A percentile compares a stretch with the other conserved stretches of the same genome.
phyloP scores from a whole-genome alignment of 92 coral and sea anemone species.

The Zoanthus gigantus region DNA sequence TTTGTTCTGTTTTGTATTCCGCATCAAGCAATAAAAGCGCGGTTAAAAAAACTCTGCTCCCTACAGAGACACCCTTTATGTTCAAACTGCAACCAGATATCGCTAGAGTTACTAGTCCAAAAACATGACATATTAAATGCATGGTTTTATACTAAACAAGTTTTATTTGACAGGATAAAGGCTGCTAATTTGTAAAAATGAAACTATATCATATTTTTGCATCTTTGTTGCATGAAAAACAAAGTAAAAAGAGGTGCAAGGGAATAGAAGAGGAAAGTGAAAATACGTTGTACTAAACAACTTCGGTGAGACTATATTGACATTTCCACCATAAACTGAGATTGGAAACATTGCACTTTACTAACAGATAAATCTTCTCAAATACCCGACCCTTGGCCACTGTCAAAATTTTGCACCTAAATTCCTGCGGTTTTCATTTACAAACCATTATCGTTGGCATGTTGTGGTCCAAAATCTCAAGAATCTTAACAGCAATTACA shows the following conservation, averaged over 20 bases:
- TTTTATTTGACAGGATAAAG: neutral
- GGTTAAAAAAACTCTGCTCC: neutral
- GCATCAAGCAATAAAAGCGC: neutral
- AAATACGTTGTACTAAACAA: neutral
- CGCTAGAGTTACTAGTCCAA: slow-evolving; percentile 21
- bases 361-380: neutral
- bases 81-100: neutral
- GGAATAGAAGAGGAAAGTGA: neutral
- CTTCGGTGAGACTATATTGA: too few species aligned
- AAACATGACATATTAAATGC: neutral
- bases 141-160: slow-evolving; percentile 9
- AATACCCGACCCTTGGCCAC: neutral
- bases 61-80: neutral
- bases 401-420: slow-evolving; percentile 23
- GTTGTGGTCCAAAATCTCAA: neutral
- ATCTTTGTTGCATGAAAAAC: neutral
- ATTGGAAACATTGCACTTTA: slow-evolving; percentile 3
- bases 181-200: neutral
- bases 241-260: neutral
- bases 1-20: too few species aligned
- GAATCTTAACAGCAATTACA: neutral
- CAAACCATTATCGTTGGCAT: slow-evolving; percentile 9
- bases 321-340: slow-evolving; percentile 4
- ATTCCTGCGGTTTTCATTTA: slow-evolving; percentile 42
- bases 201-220: neutral